Percentiles rank a stretch among this genome's conserved stretches.
phyloP scores from a whole-genome alignment of 2,888 invertebrate species.

The Bimastos eiseni region DNA sequence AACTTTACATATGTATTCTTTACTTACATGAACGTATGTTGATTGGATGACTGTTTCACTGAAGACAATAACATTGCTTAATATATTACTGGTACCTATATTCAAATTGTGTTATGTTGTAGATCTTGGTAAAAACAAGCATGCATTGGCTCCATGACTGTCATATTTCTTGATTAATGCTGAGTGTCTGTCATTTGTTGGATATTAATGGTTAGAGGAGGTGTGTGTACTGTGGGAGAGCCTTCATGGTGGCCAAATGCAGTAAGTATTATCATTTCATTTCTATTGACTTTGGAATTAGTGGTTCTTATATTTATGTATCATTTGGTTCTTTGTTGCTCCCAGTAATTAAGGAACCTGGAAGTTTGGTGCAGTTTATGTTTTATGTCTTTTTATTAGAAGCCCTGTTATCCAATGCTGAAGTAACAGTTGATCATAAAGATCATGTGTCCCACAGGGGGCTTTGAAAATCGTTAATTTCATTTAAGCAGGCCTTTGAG shows the following conservation, averaged over 20 bases:
- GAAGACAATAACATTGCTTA: not conserved
- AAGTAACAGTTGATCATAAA: too few species aligned
- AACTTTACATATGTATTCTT: not conserved
- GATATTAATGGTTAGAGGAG: slow-evolving; percentile 20
- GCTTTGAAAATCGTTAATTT: too few species aligned
- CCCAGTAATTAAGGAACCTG: too few species aligned
- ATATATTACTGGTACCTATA: not conserved
- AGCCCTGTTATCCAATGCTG: too few species aligned
- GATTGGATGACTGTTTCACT: not conserved
- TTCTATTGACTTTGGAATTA: not conserved
- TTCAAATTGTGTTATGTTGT: not conserved
- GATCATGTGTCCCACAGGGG: too few species aligned
- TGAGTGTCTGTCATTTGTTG: not conserved
- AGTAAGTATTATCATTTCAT: not conserved
- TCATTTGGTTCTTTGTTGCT: not conserved
- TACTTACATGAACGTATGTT: not conserved
- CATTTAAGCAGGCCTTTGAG: too few species aligned
- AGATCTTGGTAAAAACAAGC: not conserved
- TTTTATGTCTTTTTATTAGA: too few species aligned
- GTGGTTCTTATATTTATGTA: not conserved
- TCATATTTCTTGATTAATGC: not conserved
- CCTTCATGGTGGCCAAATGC: slow-evolving; percentile 27
- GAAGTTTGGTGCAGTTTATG: too few species aligned
- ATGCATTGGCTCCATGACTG: not conserved
- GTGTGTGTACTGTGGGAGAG: not conserved